phyloP scores from a whole-genome alignment of 2,797 vertebrate genomes.

The Sarcoramphus papa region DNA sequence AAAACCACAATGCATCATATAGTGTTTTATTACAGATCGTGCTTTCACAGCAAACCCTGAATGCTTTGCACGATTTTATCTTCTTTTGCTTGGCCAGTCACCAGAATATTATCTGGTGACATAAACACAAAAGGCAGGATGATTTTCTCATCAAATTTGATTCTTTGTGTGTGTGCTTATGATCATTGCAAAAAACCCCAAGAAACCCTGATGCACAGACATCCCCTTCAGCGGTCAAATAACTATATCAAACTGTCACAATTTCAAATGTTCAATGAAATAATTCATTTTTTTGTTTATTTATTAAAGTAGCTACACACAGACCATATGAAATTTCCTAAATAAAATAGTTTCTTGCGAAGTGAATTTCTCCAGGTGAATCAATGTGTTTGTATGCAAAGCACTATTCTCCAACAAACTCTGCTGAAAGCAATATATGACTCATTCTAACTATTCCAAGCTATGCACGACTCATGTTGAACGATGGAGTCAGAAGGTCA shows the following conservation, averaged over 20 bases:
- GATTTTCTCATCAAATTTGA: neutral
- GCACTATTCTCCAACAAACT: neutral
- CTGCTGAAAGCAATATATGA: neutral
- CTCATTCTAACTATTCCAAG: neutral
- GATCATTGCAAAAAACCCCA: neutral
- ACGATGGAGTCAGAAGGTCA: neutral
- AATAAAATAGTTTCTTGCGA: neutral
- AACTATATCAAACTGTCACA: neutral
- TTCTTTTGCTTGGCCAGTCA: neutral
- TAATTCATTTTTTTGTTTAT: neutral
- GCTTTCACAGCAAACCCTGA: conserved; percentile 4
- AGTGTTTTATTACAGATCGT: neutral
- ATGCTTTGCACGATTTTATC: neutral
- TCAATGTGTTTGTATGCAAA: neutral
- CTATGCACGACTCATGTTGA: neutral
- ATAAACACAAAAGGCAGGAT: neutral
- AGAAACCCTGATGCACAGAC: neutral
- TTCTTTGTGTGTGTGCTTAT: neutral
- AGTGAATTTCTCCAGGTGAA: neutral
- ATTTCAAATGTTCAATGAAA: neutral
- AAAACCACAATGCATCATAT: neutral
- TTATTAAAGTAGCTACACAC: neutral
- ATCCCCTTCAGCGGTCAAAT: neutral
- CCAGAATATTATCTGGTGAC: neutral
- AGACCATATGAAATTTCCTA: neutral